Conservation (phyloP, 2,888 invertebrate species). For the Ectemnius continuus region DNA sequence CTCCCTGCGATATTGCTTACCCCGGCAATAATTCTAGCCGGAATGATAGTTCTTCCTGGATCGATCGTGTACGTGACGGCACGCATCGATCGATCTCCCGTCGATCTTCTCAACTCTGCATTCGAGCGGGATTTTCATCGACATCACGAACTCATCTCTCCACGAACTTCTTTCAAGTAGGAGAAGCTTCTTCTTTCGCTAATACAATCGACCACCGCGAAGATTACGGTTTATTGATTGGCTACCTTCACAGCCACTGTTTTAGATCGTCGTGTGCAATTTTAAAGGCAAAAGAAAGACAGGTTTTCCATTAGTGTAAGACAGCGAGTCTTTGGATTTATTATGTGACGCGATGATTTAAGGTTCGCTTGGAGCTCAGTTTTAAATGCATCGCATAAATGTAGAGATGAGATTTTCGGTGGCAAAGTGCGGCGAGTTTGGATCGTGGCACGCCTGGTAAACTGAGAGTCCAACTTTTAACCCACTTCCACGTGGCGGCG, state of each 20-base stretch:
- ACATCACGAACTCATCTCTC: too few species aligned
- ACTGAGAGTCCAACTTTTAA: conserved; percentile 38
- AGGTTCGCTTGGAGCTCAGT: not conserved
- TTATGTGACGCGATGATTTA: not conserved
- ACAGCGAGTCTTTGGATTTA: not conserved
- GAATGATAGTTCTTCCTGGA: not conserved
- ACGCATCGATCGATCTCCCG: conserved; percentile 11
- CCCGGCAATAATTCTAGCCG: conserved; percentile 31
- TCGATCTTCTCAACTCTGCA: too few species aligned
- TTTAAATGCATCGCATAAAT: not conserved
- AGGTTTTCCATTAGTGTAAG: not conserved
- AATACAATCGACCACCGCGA: conserved; percentile 7
- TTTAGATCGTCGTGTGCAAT: not conserved
- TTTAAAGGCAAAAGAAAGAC: not conserved
- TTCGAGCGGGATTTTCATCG: too few species aligned
- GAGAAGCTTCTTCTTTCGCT: conserved; percentile 14
- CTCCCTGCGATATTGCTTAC: not conserved
- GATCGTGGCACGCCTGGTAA: conserved; percentile 9
- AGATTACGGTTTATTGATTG: conserved; percentile 19
- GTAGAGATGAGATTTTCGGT: not conserved
- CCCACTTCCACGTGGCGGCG: conserved; percentile 46
- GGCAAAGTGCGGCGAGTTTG: conserved; percentile 24
- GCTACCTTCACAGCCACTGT: conserved; percentile 17
- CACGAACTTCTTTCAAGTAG: conserved; percentile 3
- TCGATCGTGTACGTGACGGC: conserved; percentile 25